Conservation (phyloP, 2,797 vertebrate species). For the Netta rufina region DNA sequence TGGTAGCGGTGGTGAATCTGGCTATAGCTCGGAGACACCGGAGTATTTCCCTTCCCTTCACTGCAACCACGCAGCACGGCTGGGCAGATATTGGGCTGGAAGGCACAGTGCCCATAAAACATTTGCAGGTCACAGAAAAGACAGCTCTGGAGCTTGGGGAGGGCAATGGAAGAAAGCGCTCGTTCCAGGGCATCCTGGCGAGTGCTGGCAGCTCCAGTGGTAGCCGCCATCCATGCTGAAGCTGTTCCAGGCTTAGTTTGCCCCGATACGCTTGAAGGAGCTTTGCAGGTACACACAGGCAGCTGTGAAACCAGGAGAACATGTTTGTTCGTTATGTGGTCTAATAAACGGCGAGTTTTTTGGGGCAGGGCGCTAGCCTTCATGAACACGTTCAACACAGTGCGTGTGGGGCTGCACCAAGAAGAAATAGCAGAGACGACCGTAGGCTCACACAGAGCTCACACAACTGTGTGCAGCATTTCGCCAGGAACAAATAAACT, state of each 20-base stretch:
- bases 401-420: not conserved
- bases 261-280: accelerated
- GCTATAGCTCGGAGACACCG: accelerated
- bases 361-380: not conserved
- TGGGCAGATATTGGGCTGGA: not conserved
- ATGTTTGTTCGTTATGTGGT: not conserved
- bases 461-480: accelerated
- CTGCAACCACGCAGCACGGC: not conserved
- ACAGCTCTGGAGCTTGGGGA: not conserved
- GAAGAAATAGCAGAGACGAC: not conserved
- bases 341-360: not conserved
- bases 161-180: not conserved
- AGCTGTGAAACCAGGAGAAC: conserved; percentile 8
- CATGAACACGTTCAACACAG: accelerated
- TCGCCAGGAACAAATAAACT: not conserved
- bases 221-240: not conserved
- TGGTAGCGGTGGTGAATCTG: not conserved
- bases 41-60: not conserved
- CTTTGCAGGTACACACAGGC: not conserved
- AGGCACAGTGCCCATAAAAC: accelerated
- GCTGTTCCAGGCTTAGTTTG: not conserved
- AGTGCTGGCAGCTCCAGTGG: not conserved
- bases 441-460: not conserved
- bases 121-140: accelerated
- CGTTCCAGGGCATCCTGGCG: not conserved